Evolutionary conservation across 2,888 invertebrate species (phyloP), one percentile per base, ranked within the genome.

Genomic region (Tiliacea citrago): DNA sequence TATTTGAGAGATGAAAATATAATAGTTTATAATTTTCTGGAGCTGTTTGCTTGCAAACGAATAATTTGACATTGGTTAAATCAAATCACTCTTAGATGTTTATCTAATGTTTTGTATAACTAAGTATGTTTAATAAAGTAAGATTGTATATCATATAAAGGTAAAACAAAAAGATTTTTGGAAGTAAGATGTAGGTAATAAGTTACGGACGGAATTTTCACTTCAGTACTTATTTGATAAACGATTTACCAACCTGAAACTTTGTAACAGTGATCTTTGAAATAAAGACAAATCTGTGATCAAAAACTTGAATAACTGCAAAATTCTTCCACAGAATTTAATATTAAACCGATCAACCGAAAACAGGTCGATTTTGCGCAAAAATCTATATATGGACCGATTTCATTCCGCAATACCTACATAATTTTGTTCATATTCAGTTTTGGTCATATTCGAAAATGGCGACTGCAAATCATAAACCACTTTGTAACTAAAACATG

Each of bases 401-500:
- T 60, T 53, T 24, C 21, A 49, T 55, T 39, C 7, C 39, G 39
- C 39, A 39, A 39, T 39, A 39, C 39, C 42, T 49, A n/a, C 9
- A 24, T 69, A 55, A 3, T 13, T 58, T 29, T 55, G 16, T 65
- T 57, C n/a, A 70, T 24, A 68, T 62, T 53, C 60, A 60, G 24
- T 47, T 81, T 51, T 35, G 55, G 51, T 21, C 51, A 9, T 39
- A 55, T 67, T 69, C 10, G 16, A 82, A 77, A 73, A 82, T 82
- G 86, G 72, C 67, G 62, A 4, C 55, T 51, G 29, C 45, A 66
- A 63, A 47, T 68, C 67, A 73, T 72, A 69, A 67, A 85, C 68
- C 66, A 82, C 69, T 82, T 67, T 67, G 57, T 35, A 72, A 72
- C 69, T 70, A 63, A 77, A 86, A 82, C 79, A 67, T 82, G 86